Base-by-base conservation (phyloP, 1,140 invertebrate species). In the Odontomachus brunneus region DNA sequence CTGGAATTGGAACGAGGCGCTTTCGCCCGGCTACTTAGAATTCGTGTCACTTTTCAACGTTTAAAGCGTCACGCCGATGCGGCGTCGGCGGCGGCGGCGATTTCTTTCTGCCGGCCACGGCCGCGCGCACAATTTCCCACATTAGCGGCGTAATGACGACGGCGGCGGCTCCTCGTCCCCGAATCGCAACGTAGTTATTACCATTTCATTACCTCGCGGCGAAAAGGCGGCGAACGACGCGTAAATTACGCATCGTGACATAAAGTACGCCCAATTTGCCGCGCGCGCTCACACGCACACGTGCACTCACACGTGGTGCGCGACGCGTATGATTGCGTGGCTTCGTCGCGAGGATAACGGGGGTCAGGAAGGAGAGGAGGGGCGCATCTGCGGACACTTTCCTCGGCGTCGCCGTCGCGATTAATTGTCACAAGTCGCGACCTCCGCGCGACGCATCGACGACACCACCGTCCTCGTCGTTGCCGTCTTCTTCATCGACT, bases 171-270 rank as follows among this genome's bases (percentile, higher is more conserved):
- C 60, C 57, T 81, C 73, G 86, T 84, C 82, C 85, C 85, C 86
- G 82, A 88, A 88, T 87, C 85, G 74, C 74, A 87, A 87, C 86
- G 71, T 88, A 81, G 82, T 88, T 87, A 88, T 88, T 88, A 87
- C 86, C 86, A 88, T 88, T 88, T 88, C 82, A 88, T 87, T 87
- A 88, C 85, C 80, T 86, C 72, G 59, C 80, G 81, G 84, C 84
- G 81, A 81, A 83, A 74, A 76, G 67, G 86, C 82, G 82, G 85
- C 67, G 82, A 76, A 65, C 86, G 86, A 84, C 63, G 82, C 86
- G 86, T 84, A 88, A 88, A 88, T 88, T 88, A 87, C 69, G 57
- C 74, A 53, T 82, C 80, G 84, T 87, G 86, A 87, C 86, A 88
- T 88, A 88, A 88, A 87, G 82, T 82, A 84, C 69, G 85, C 57